A percentile compares a stretch with the other conserved stretches of the same genome.
phyloP scores from a whole-genome alignment of 2,888 invertebrate genomes.

The Cylindroiulus punctatus region DNA sequence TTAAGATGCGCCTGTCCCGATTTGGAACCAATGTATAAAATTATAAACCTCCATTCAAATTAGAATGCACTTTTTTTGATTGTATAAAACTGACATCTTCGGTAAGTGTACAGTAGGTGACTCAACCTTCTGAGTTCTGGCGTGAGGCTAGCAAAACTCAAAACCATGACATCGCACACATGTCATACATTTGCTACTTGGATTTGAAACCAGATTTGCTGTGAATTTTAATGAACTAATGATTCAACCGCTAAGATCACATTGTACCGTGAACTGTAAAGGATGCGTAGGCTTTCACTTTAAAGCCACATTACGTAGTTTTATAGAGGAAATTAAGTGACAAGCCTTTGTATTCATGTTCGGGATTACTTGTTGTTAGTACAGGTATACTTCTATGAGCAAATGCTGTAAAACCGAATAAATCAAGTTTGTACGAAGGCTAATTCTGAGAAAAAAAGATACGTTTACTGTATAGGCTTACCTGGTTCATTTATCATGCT shows the following conservation, averaged over 20 bases:
- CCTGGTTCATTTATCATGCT: not conserved
- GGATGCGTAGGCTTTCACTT: not conserved
- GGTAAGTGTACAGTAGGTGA: not conserved
- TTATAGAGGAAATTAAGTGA: not conserved
- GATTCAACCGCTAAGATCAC: conserved; percentile 16
- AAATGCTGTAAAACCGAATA: not conserved
- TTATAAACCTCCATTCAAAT: not conserved
- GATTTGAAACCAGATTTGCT: not conserved
- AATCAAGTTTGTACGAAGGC: not conserved
- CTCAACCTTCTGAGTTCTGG: not conserved
- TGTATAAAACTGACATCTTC: not conserved
- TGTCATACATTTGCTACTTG: not conserved
- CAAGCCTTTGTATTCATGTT: not conserved
- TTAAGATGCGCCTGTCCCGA: too few relatives aligned
- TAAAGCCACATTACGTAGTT: not conserved
- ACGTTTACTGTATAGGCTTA: not conserved
- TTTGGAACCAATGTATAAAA: not conserved
- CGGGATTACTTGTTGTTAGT: not conserved
- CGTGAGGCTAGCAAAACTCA: not conserved
- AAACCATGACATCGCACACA: not conserved
- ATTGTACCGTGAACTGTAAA: not conserved
- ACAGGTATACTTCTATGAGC: not conserved
- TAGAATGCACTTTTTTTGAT: not conserved
- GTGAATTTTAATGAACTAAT: not conserved
- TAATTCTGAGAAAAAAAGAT: conserved; percentile 2